Conservation (phyloP, 2,797 vertebrate species). For the Artibeus jamaicensis region DNA sequence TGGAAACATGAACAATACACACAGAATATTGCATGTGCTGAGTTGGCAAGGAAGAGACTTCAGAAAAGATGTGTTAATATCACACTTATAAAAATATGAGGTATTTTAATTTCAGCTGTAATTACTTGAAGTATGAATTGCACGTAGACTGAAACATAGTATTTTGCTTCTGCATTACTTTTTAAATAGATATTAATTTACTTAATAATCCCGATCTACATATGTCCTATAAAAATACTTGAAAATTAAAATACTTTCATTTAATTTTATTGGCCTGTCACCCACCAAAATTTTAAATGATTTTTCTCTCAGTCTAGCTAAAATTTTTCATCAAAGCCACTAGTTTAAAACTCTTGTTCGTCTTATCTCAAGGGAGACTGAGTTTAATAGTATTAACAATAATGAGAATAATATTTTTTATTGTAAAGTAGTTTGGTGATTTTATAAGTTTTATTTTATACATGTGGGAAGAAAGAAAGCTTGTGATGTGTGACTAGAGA, state of each 20-base stretch:
- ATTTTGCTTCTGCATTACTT: not conserved
- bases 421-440: not conserved
- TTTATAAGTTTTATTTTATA: not conserved
- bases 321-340: not conserved
- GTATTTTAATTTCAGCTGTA: not conserved
- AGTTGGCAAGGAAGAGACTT: not conserved
- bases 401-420: not conserved
- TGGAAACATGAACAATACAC: not conserved
- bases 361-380: not conserved
- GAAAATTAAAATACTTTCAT: not conserved
- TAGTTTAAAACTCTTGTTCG: not conserved
- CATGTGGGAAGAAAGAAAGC: not conserved
- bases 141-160: not conserved
- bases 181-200: not conserved
- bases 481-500: not conserved
- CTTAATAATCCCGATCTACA: not conserved
- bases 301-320: not conserved
- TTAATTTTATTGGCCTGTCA: not conserved
- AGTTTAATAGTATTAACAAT: not conserved
- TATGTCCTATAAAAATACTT: not conserved
- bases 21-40: not conserved
- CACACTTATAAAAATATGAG: not conserved
- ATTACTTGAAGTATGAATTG: not conserved
- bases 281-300: not conserved
- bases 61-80: not conserved